A percentile compares a stretch with the other conserved stretches of the same genome.
phyloP scores from a whole-genome alignment of 2,888 invertebrate species.

The Auanema freiburgensis region DNA sequence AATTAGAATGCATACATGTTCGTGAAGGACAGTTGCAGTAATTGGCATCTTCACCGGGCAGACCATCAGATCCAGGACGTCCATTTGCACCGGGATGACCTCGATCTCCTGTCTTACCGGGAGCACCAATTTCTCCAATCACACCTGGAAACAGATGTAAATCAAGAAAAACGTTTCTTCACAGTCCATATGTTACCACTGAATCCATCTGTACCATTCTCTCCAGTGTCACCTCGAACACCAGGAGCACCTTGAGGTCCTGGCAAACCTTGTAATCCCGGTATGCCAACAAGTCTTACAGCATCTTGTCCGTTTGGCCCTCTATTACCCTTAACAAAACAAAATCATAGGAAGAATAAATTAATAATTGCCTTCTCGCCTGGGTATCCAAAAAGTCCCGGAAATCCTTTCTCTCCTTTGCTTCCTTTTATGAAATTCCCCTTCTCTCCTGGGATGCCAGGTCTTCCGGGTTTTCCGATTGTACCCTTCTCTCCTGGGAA shows the following conservation, averaged over 20 bases:
- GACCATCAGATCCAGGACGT: constrained; percentile 28
- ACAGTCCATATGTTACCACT: too few relatives aligned
- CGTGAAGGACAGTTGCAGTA: constrained; percentile 42
- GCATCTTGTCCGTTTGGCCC: constrained; percentile 30
- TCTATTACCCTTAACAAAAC: neutral
- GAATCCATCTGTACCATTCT: constrained; percentile 21
- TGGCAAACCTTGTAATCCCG: constrained; percentile 27
- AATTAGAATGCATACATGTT: constrained; percentile 23
- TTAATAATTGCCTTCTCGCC: constrained; percentile 26
- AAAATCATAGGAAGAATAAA: too few relatives aligned
- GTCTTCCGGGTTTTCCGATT: constrained; percentile 30
- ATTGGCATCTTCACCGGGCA: constrained; percentile 38
- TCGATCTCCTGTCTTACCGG: constrained; percentile 30
- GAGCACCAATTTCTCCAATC: constrained; percentile 30
- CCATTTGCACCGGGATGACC: constrained; percentile 36
- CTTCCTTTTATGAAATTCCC: constrained; percentile 30
- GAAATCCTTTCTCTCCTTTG: constrained; percentile 24
- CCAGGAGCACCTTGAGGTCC: constrained; percentile 33
- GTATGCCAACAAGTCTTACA: constrained; percentile 28
- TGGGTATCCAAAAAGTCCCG: constrained; percentile 26
- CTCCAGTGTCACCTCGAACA: constrained; percentile 34
- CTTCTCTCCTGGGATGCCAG: constrained; percentile 28
- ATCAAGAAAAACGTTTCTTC: neutral
- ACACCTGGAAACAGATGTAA: constrained; percentile 12
- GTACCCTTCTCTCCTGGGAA: constrained; percentile 27